Conservation (phyloP, 2,888 invertebrate species). For the Ectropis crepuscularia region DNA sequence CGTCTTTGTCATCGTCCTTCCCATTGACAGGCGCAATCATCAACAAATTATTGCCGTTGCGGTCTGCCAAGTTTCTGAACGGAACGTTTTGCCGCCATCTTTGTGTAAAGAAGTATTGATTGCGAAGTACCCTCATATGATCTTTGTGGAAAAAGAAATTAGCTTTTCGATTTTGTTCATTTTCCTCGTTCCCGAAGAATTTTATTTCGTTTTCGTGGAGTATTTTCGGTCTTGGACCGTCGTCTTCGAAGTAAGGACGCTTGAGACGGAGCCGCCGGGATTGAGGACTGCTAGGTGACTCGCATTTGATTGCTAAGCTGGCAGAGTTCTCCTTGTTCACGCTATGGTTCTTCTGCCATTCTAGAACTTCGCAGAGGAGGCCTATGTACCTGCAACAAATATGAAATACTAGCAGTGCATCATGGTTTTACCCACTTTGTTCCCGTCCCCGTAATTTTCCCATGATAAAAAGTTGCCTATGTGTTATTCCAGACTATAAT, state of each 20-base stretch:
- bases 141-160: constrained; percentile 71
- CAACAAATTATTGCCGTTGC: constrained; percentile 87
- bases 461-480: too few relatives aligned
- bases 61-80: constrained; percentile 78
- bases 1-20: constrained; percentile 60
- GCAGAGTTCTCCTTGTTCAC: constrained; percentile 77
- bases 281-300: constrained; percentile 72
- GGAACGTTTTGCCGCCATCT: constrained; percentile 79
- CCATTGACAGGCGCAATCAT: constrained; percentile 86
- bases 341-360: constrained; percentile 91
- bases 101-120: constrained; percentile 71
- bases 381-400: constrained; percentile 91
- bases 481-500: too few relatives aligned
- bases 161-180: constrained; percentile 63
- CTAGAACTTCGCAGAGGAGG: constrained; percentile 92
- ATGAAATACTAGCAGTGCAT: constrained; percentile 97
- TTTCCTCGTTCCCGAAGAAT: constrained; percentile 73
- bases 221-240: constrained; percentile 57
- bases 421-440: constrained; percentile 25
- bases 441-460: too few relatives aligned
- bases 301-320: constrained; percentile 82
- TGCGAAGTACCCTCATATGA: constrained; percentile 66
- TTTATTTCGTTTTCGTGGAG: constrained; percentile 57
- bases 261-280: constrained; percentile 67
- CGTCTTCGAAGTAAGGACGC: constrained; percentile 68